Evolutionary conservation across 2,113 vertebrate species (phyloP), one percentile per base, ranked within the genome.

Genomic region (Thalassoma bifasciatum): DNA sequence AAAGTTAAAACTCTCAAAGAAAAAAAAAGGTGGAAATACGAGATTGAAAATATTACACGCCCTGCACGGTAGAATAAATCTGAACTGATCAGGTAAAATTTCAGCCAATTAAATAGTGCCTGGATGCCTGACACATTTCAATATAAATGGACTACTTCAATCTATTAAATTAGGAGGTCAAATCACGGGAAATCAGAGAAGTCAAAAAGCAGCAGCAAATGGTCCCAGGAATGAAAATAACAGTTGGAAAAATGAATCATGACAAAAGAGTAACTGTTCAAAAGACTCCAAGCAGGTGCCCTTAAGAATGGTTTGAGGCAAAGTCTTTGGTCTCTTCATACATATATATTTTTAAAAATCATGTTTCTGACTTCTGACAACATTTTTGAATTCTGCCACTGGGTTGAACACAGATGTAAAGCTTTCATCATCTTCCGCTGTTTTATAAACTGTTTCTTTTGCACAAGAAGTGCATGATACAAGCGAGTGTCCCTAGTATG

Each of bases 41-140:
- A 30, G 30, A 30, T 30, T 3, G 3, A 6, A 30, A 30, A 10
- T 42, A 42, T 12, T 17, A 44, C 13, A 17, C 17, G 16, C 44
- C 14, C 14, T 19, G 14, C 17, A 7, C 44, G 6, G 14, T 6
- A 6, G n/a, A 49, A 59, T 40, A 21, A 58, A 42, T 24, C 13
- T 26, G 34, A 8, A 61, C 8, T 51, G 36, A 26, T 14, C 7
- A 11, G 2, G 19, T 42, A 16, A 37, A 34, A n/a, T 52, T 13
- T 1, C 34, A 50, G 12, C 10, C 44, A 46, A 30, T 17, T 30
- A 23, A 47, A 30, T 26, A n/a, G 6, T 17, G 16, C 50, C 0
- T 40, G 56, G n/a, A 34, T 26, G 34, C 44, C 30, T 38, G 46
- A 8, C 50, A 47, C 26, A 69, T 46, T 69, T 58, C 10, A 58